Base-by-base conservation (phyloP, 2,797 vertebrate genomes). In the Rhinogobio ventralis region DNA sequence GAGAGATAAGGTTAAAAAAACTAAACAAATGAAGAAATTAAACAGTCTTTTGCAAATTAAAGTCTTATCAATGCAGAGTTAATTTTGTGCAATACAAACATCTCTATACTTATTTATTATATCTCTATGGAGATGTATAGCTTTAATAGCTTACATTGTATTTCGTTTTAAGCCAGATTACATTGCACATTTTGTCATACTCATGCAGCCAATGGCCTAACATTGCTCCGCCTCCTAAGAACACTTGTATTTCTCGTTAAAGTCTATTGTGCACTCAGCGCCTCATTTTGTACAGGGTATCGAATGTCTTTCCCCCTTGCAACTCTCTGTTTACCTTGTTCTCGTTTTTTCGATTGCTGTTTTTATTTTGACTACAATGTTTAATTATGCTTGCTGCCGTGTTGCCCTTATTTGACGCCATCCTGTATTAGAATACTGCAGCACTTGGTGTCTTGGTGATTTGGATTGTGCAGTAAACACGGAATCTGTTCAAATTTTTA, bases 121-220 rank as follows among this genome's bases (percentile, higher is more conserved):
- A 42, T 20, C 42, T 49, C 9, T 67, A 57, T 55, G 66, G 71
- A 55, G 45, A 68, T 55, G 77, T 25, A 20, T 78, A 67, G 82
- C 72, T 83, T 85, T 85, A 87, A 87, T 76, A 68, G 33, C 1
- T 67, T 79, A 46, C 46, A 79, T 57, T 75, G 53, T 51, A 66
- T 87, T 80, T 85, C 10, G 13, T 77, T 72, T 67, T 28, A 67
- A 42, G 73, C 19, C 11, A 45, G 17, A 23, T 68, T 83, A 55
- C 55, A 30, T 83, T 76, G 49, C 46, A 6, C 45, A 6, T 82
- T 82, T 51, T 73, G 28, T 82, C 42, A 66, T 53, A 39, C 81
- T 66, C 36, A 66, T 1, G 60, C 33, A 76, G 46, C n/a, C 46
- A 55, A 28, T 66, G 45, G 19, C 6, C 1, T 68, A 33, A 39